phyloP scores from a whole-genome alignment of 2,113 vertebrate genomes.

The Varanus salvator region DNA sequence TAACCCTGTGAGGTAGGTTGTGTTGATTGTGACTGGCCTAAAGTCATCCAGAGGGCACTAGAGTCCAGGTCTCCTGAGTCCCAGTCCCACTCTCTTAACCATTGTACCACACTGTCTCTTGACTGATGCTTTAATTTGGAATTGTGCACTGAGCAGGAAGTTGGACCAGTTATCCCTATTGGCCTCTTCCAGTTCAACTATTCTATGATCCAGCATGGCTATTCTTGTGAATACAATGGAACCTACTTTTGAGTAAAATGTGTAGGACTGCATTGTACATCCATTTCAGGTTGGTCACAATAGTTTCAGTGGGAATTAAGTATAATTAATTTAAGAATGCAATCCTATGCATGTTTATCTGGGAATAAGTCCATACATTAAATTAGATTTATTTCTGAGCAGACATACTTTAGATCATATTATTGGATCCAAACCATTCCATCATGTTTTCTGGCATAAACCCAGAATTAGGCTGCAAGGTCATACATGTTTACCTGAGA shows the following conservation, averaged over 20 bases:
- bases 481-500: neutral
- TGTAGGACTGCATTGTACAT: neutral
- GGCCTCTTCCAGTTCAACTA: too few species aligned
- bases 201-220: too few species aligned
- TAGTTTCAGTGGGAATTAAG: neutral
- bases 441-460: neutral
- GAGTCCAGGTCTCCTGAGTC: too few species aligned
- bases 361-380: neutral
- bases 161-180: too few species aligned
- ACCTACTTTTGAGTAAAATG: neutral
- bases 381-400: neutral
- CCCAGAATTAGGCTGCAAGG: neutral
- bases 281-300: neutral
- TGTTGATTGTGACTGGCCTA: too few species aligned
- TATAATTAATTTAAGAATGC: neutral
- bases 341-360: neutral
- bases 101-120: too few species aligned
- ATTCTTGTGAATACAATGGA: neutral
- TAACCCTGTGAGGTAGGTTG: too few species aligned
- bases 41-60: too few species aligned
- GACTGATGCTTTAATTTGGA: too few species aligned
- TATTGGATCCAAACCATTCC: neutral
- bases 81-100: too few species aligned
- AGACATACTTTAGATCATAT: neutral
- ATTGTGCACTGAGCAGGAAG: too few species aligned